A percentile compares a stretch with the other conserved stretches of the same genome.
Evolutionary conservation across 2,888 invertebrate species (phyloP).

Genomic region (Andrena flavipes): DNA sequence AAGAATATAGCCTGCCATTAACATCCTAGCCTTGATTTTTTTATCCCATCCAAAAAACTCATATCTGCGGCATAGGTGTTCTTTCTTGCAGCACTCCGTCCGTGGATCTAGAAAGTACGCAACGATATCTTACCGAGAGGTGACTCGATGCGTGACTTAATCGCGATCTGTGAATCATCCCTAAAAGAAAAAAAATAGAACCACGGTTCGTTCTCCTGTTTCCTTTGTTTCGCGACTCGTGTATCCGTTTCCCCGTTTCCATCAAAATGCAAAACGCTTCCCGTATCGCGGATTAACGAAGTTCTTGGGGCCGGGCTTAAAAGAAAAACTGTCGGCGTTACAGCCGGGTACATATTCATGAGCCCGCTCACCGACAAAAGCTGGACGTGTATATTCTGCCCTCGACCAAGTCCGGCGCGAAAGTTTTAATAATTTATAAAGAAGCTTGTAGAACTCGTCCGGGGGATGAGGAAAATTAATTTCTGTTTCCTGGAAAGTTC

Average conservation of each 20-base stretch:
- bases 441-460: constrained; percentile 38
- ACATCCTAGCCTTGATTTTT: too few species aligned
- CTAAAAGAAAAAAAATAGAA: neutral
- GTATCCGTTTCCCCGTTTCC: constrained; percentile 20
- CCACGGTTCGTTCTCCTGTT: neutral
- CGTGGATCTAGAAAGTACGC: too few species aligned
- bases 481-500: constrained; percentile 55
- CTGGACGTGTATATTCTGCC: constrained; percentile 30
- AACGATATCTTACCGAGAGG: neutral
- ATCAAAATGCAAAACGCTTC: constrained; percentile 58
- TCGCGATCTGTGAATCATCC: neutral
- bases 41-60: too few species aligned
- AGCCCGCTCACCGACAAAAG: constrained; percentile 48
- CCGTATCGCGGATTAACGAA: constrained; percentile 54
- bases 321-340: constrained; percentile 56
- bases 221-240: neutral
- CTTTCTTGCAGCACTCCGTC: too few species aligned
- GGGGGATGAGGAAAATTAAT: constrained; percentile 51
- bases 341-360: constrained; percentile 59
- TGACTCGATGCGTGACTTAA: neutral
- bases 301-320: constrained; percentile 24
- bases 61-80: too few species aligned
- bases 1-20: too few species aligned
- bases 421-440: constrained; percentile 67
- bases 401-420: constrained; percentile 39